Evolutionary conservation across 2,888 invertebrate species (phyloP), one percentile per base, ranked within the genome.

Genomic region (Harmothoe impar): DNA sequence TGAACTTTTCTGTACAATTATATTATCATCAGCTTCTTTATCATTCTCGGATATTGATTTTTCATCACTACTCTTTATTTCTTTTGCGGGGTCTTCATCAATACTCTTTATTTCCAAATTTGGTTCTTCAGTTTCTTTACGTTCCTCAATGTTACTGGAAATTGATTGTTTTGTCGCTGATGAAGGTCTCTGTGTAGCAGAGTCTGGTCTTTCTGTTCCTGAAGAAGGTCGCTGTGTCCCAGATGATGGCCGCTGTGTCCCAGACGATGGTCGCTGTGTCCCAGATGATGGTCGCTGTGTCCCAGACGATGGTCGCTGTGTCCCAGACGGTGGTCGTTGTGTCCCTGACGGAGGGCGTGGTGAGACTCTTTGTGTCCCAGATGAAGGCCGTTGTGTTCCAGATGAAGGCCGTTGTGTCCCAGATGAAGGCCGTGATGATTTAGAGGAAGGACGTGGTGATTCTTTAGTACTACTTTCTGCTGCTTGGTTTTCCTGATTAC

Each of bases 241-340:
- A 25, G 86, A 56, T 29, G 54, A 15, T 29, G 54, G 29, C 10
- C 86, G 17, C 29, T 86, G 29, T n/a, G 17, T n/a, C 52, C 31
- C 56, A 3, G 86, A 81, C 20, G 35, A 33, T 1, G 81, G 81
- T 35, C 81, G 1, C 25, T 43, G 15, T 12, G 20, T 81, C 15
- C 23, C 81, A 1, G 81, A 81, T 81, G 81, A n/a, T 12, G 81
- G 81, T 5, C 81, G 31, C 29, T 3, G 5, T 25, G 86, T 54
- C 7, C 1, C 86, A 31, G 86, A 86, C 15, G 20, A 23, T 86
- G 54, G 86, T 25, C 86, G 52, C 25, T 86, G 25, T 54, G 86
- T 86, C 29, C 54, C 86, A 29, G 86, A 86, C 12, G 54, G 0
- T 17, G 52, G 86, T 12, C 86, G 86, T 25, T 54, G 12, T 54